Percentiles rank a stretch among this genome's conserved stretches.
Conservation (phyloP, 2,888 invertebrate genomes). For the Yponomeuta cagnagella region DNA sequence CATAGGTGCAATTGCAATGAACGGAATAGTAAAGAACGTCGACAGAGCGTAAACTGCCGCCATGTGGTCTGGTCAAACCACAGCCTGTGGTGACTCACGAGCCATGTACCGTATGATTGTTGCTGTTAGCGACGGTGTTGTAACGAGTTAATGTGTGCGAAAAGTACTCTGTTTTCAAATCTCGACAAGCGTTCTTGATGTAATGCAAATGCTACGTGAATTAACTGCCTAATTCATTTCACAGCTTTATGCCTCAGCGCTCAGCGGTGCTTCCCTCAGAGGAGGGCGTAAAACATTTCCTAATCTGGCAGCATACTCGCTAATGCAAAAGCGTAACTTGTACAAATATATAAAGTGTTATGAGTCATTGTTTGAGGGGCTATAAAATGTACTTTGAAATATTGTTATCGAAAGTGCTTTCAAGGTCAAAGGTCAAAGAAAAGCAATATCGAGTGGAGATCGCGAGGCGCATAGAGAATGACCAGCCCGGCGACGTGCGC, state of each 20-base stretch:
- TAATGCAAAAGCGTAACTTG: background rate
- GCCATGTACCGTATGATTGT: background rate
- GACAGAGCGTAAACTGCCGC: background rate
- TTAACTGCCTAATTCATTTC: background rate
- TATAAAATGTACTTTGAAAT: conserved; percentile 13
- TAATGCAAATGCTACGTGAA: background rate
- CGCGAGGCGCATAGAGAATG: conserved; percentile 46
- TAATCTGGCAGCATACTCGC: background rate
- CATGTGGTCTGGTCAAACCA: background rate
- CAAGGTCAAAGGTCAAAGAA: conserved; percentile 29
- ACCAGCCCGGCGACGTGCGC: conserved; percentile 28
- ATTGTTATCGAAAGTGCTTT: conserved; percentile 29
- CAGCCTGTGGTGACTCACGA: background rate
- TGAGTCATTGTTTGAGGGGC: background rate
- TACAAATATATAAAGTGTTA: background rate
- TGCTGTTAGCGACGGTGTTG: background rate
- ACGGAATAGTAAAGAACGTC: background rate
- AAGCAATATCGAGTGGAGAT: conserved; percentile 42
- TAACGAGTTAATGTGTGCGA: background rate
- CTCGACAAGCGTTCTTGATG: background rate
- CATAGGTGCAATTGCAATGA: background rate
- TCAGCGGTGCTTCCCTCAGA: background rate
- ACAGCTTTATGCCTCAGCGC: background rate
- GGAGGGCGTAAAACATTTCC: background rate
- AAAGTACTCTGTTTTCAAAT: background rate